Evolutionary conservation across 2,797 vertebrate genomes (phyloP).

Genomic region (Sebastes alutus): DNA sequence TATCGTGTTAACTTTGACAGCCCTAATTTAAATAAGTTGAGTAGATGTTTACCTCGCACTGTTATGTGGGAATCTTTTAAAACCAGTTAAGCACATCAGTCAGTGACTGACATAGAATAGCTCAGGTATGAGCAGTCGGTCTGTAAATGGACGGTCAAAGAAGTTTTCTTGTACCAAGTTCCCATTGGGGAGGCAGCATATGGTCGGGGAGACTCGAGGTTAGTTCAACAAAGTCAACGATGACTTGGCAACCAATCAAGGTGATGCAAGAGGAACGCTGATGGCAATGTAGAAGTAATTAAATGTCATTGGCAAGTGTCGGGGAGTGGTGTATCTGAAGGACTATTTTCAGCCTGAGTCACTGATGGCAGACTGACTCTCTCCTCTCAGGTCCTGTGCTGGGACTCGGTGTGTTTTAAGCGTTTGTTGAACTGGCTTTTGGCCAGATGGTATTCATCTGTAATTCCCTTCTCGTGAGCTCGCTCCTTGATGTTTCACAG

Average conservation of each 20-base stretch:
- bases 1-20: no score
- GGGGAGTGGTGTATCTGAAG: constrained; percentile 54
- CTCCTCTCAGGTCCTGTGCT: constrained; percentile 35
- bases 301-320: constrained; percentile 65
- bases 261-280: constrained; percentile 55
- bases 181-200: constrained; percentile 60
- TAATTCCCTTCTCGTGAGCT: constrained; percentile 39
- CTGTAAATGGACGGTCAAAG: constrained; percentile 39
- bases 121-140: constrained; percentile 28
- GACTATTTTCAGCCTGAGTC: constrained; percentile 54
- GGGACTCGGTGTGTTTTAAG: constrained; percentile 46
- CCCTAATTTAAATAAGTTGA: no score
- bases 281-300: constrained; percentile 68
- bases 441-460: constrained; percentile 53
- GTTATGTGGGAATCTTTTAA: not conserved
- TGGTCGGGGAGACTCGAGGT: constrained; percentile 61
- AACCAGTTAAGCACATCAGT: not conserved
- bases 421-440: constrained; percentile 46
- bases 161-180: constrained; percentile 52
- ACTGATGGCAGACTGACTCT: constrained; percentile 44
- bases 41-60: not conserved
- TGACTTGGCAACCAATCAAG: constrained; percentile 72
- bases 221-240: constrained; percentile 70
- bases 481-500: constrained; percentile 50
- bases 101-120: not conserved